phyloP scores from a whole-genome alignment of 2,113 vertebrate genomes.

The Eonycteris spelaea region DNA sequence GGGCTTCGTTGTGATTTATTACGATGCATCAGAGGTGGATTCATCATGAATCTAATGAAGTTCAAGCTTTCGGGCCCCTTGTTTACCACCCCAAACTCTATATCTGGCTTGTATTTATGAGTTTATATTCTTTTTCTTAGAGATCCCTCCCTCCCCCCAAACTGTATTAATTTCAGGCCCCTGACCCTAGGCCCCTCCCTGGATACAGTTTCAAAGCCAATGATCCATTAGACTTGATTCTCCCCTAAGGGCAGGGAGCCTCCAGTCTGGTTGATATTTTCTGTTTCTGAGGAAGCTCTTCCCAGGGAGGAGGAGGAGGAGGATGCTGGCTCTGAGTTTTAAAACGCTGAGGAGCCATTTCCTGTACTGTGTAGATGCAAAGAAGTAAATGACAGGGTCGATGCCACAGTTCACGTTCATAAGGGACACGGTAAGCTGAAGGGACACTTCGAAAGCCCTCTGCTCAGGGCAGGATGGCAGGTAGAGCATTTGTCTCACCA shows the following conservation, averaged over 20 bases:
- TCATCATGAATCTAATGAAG: too few species aligned
- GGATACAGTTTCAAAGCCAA: not conserved
- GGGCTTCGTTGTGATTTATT: not conserved
- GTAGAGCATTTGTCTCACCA: conserved; percentile 79
- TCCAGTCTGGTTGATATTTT: conserved; percentile 70
- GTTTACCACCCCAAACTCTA: not conserved
- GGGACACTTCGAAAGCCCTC: conserved; percentile 84
- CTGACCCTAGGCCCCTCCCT: not conserved
- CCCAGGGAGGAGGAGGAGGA: conserved; percentile 70
- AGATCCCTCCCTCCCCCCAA: not conserved
- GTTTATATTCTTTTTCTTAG: not conserved
- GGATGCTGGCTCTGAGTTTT: conserved; percentile 78
- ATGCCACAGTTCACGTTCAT: conserved; percentile 92
- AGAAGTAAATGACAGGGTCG: conserved; percentile 91
- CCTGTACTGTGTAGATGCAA: conserved; percentile 89
- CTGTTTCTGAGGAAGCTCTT: conserved; percentile 83
- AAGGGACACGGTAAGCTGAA: conserved; percentile 85
- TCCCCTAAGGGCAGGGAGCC: conserved; percentile 43
- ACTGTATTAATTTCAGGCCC: not conserved
- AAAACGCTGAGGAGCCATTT: conserved; percentile 85
- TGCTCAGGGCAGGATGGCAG: conserved; percentile 80
- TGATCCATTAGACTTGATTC: not conserved
- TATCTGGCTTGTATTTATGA: not conserved
- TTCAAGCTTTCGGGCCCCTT: not conserved
- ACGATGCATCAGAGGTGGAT: too few species aligned